Base-by-base conservation (phyloP, 2,797 vertebrate species). In the Huso huso region DNA sequence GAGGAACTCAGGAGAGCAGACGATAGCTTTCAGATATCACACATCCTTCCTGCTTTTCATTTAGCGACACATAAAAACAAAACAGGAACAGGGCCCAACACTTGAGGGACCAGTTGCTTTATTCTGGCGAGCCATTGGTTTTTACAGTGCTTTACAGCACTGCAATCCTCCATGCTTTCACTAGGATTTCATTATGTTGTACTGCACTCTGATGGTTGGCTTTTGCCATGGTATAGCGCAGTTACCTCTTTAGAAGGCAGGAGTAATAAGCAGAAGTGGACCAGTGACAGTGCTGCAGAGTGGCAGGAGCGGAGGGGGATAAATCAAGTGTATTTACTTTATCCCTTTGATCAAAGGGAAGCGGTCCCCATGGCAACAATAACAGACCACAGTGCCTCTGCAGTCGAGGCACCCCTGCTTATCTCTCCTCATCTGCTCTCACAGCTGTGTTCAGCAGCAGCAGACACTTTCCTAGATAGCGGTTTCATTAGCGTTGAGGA, bases 221-320 rank as follows among this genome's bases (percentile, higher is more conserved):
- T 37, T 37, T 37, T 37, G 4, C 37, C 37, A 37, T 37, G 37
- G 37, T 37, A 37, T 37, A 37, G 1, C 37, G 73, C 69, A 68
- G 58, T 65, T 67, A 68, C 70, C 64, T 63, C 61, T 59, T 50
- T 66, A 73, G 63, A 70, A 63, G 53, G 11, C 66, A 74, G 66
- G 61, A 63, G 73, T 73, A 76, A 72, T 67, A 49, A 51, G 51
- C 67, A 66, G 74, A 76, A 75, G 70, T 74, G 48, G 55, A 61
- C 65, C 64, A 66, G 70, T 62, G 68, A 72, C 72, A 72, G 58
- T 64, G 62, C 7, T 66, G 72, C 71, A 62, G 69, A 74, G 74
- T 73, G 72, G 48, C 65, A 55, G 58, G 12, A 49, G 63, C 62
- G 9, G 12, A 55, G 60, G 58, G 62, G 49, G 49, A 73, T 55